These are phyloP conservation scores for Spermophilus dauricus DNA, from an alignment of 2,113 vertebrate species.

Conservation along the genomic window DNA sequence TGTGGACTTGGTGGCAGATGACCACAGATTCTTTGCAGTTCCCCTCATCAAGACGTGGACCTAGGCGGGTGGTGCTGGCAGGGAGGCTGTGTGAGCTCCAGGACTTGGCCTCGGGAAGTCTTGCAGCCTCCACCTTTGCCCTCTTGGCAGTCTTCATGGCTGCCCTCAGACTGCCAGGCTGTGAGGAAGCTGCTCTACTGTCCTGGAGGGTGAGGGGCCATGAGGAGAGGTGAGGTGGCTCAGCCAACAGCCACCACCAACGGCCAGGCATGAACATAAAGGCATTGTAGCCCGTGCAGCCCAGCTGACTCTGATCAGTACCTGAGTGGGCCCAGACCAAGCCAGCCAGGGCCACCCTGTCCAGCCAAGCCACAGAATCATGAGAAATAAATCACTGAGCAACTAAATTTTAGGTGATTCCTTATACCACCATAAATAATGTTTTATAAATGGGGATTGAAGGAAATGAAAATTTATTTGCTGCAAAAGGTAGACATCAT, in stretches of 20 bases:
- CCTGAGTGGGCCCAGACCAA: not conserved
- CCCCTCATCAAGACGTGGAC: not conserved
- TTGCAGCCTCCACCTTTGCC: not conserved
- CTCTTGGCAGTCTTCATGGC: not conserved
- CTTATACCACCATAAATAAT: not conserved
- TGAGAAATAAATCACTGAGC: not conserved
- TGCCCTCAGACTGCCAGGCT: not conserved
- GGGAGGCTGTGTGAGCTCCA: not conserved
- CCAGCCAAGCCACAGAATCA: not conserved
- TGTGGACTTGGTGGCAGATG: not conserved
- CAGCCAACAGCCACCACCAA: not conserved
- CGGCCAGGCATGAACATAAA: not conserved
- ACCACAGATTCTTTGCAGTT: not conserved
- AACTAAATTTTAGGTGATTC: not conserved
- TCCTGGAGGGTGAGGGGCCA: not conserved
- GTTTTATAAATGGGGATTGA: not conserved
- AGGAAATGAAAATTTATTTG: conserved; percentile 1
- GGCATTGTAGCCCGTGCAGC: not conserved
- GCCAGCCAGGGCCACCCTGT: not conserved
- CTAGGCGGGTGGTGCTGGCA: not conserved
- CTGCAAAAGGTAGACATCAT: not conserved
- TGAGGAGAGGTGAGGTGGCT: not conserved
- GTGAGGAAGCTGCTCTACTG: not conserved
- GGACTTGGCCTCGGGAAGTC: not conserved
- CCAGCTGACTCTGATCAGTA: not conserved